These are phyloP conservation scores for Clupea harengus DNA, from an alignment of 2,113 vertebrate genomes.

Conservation along the genomic window DNA sequence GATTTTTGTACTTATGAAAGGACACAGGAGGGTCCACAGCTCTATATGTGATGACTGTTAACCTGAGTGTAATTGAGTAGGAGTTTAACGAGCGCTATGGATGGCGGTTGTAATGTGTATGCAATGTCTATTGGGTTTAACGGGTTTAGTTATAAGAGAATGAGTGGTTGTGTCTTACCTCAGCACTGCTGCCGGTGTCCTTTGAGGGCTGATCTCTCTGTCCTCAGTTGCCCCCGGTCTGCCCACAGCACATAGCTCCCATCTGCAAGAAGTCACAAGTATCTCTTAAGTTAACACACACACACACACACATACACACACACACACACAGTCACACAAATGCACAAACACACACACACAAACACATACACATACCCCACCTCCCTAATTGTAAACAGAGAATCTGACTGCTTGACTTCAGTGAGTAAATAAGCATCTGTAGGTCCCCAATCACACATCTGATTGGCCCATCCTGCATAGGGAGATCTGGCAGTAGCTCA, in stretches of 20 bases:
- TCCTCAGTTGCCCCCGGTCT: slow-evolving; percentile 30
- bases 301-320: not conserved
- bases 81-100: not conserved
- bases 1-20: not conserved
- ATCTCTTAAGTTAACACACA: slow-evolving; percentile 38
- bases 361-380: slow-evolving; percentile 15
- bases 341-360: not conserved
- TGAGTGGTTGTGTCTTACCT: slow-evolving; percentile 2
- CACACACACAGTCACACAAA: not conserved
- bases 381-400: slow-evolving; percentile 52
- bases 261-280: slow-evolving; percentile 54
- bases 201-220: not conserved
- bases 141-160: not conserved
- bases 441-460: slow-evolving; percentile 27
- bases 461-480: slow-evolving; percentile 22
- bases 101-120: not conserved
- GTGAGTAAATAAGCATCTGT: slow-evolving; percentile 36
- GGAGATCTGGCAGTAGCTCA: not conserved
- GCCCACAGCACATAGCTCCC: slow-evolving; percentile 44
- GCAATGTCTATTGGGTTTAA: not conserved
- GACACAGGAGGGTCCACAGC: no score
- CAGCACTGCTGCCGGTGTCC: not conserved
- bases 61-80: not conserved
- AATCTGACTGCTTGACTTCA: slow-evolving; percentile 5
- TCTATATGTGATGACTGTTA: no score